Evolutionary conservation across 2,888 invertebrate genomes (phyloP).

Genomic region (Rhabditoides inermis): DNA sequence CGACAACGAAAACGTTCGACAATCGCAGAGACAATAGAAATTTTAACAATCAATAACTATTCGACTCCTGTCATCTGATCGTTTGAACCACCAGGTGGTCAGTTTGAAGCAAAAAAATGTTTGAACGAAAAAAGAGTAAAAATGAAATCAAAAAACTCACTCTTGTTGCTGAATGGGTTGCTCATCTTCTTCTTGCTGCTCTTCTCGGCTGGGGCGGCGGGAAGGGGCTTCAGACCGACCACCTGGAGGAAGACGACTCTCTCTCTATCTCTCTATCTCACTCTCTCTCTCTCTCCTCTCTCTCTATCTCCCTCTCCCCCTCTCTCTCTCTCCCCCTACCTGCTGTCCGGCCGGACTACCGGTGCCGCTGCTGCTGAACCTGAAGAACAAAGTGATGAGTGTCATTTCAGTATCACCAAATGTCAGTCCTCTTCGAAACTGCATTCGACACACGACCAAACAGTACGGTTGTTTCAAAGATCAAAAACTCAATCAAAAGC

Average conservation of each 20-base stretch:
- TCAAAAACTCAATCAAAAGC: too few species aligned
- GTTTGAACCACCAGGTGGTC: too few species aligned
- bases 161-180: slow-evolving; percentile 33
- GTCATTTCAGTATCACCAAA: too few species aligned
- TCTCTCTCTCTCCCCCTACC: slow-evolving; percentile 9
- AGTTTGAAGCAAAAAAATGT: too few species aligned
- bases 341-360: slow-evolving; percentile 9
- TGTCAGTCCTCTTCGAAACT: too few species aligned
- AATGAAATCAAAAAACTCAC: slow-evolving; percentile 15
- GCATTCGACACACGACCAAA: too few species aligned
- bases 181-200: slow-evolving; percentile 31
- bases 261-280: not conserved
- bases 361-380: too few species aligned
- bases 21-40: not conserved
- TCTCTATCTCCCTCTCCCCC: not conserved
- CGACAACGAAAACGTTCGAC: slow-evolving; percentile 2
- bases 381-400: too few species aligned
- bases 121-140: too few species aligned
- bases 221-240: slow-evolving; percentile 45
- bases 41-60: not conserved
- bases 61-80: too few species aligned
- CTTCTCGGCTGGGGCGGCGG: slow-evolving; percentile 30
- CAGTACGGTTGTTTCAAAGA: too few species aligned
- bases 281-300: not conserved
- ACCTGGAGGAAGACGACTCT: slow-evolving; percentile 23